phyloP scores from a whole-genome alignment of 2,888 invertebrate genomes.

The Tridacna gigas region DNA sequence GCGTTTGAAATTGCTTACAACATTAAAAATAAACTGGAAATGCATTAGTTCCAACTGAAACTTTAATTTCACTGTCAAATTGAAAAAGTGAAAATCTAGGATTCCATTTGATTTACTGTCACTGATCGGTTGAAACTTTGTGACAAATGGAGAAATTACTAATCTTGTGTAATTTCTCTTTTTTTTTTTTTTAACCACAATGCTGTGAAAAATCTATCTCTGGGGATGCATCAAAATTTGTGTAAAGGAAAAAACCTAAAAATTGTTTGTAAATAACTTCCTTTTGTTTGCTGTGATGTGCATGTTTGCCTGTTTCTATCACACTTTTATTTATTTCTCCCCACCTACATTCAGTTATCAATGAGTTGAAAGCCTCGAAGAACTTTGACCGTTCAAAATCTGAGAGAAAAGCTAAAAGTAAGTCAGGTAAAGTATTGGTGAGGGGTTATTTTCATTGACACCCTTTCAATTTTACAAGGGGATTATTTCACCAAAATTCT shows the following conservation, averaged over 20 bases:
- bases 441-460: background rate
- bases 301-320: slow-evolving; percentile 18
- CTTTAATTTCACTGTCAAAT: too few species aligned
- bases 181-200: background rate
- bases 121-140: background rate
- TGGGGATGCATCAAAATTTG: too few species aligned
- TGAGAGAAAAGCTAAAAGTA: slow-evolving; percentile 72
- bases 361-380: slow-evolving; percentile 74
- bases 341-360: slow-evolving; percentile 72
- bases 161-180: background rate
- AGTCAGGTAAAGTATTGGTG: slow-evolving; percentile 18
- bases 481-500: too few species aligned
- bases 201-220: background rate
- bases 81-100: too few species aligned
- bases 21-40: too few species aligned
- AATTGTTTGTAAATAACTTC: too few species aligned
- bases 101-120: too few species aligned
- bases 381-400: slow-evolving; percentile 81
- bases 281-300: slow-evolving; percentile 13
- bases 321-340: slow-evolving; percentile 29
- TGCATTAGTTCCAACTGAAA: too few species aligned
- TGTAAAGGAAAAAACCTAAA: too few species aligned
- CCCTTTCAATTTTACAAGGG: too few species aligned
- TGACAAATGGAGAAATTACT: background rate
- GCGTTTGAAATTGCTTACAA: too few species aligned